Conservation (phyloP, 2,113 vertebrate species). For the Pachycephala philippinensis region DNA sequence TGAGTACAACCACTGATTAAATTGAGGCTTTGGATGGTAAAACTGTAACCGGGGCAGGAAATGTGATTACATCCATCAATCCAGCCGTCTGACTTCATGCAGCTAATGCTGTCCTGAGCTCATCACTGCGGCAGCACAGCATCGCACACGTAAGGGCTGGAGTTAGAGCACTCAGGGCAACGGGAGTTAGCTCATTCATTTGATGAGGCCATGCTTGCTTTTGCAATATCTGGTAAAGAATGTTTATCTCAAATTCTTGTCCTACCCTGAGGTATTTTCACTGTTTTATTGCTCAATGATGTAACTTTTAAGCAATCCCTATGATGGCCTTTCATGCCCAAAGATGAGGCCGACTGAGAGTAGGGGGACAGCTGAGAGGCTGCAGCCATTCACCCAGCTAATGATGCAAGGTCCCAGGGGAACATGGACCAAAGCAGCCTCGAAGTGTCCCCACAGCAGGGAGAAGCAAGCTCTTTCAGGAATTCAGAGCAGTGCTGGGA, state of each 20-base stretch:
- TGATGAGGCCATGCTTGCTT: neutral
- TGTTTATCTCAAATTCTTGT: conserved; percentile 34
- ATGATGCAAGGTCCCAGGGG: neutral
- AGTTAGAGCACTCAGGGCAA: neutral
- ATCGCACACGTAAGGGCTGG: neutral
- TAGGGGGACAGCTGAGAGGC: neutral
- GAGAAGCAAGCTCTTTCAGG: neutral
- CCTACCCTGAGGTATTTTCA: conserved; percentile 23
- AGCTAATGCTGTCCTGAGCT: neutral
- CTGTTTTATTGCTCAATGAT: conserved; percentile 5
- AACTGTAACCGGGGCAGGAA: neutral
- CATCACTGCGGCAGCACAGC: neutral
- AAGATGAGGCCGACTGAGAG: neutral
- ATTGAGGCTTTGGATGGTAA: neutral
- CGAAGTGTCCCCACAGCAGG: rapidly evolving
- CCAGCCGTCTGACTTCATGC: neutral
- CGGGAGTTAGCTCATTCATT: neutral
- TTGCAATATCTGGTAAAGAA: conserved; percentile 11
- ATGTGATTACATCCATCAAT: neutral
- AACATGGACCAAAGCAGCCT: neutral
- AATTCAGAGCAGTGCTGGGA: neutral
- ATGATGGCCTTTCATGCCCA: neutral
- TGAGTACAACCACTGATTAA: neutral
- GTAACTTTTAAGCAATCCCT: conserved; percentile 15
- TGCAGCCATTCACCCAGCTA: neutral